These are phyloP conservation scores for Sminthopsis crassicaudata DNA, from an alignment of 2,113 vertebrate genomes.

Conservation along the genomic window DNA sequence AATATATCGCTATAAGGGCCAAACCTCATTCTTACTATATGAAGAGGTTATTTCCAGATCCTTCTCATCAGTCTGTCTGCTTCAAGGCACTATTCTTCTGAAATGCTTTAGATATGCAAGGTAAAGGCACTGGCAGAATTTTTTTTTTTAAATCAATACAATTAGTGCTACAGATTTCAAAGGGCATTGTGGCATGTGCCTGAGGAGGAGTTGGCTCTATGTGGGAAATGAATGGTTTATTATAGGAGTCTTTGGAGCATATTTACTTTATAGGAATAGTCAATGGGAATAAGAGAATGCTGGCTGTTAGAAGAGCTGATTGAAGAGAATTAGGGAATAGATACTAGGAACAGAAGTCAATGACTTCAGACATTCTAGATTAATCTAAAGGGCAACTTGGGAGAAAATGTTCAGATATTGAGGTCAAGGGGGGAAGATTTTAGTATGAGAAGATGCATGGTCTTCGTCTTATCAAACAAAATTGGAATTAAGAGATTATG, in stretches of 20 bases:
- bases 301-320: background rate
- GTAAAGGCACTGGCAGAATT: background rate
- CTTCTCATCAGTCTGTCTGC: background rate
- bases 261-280: background rate
- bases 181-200: background rate
- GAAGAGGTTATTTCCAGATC: background rate
- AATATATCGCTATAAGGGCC: background rate
- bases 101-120: background rate
- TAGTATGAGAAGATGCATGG: background rate
- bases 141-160: too few relatives aligned
- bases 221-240: background rate
- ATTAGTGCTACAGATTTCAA: background rate
- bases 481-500: background rate
- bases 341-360: background rate
- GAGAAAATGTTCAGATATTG: constrained; percentile 1
- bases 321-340: background rate
- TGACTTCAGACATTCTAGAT: background rate
- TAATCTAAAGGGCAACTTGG: background rate
- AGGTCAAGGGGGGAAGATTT: background rate
- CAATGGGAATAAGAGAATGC: background rate
- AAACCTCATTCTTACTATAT: background rate
- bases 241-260: background rate
- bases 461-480: background rate
- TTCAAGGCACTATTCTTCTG: background rate
- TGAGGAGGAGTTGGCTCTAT: background rate